phyloP scores from a whole-genome alignment of 2,888 invertebrate genomes.

The Torymus tubicola region DNA sequence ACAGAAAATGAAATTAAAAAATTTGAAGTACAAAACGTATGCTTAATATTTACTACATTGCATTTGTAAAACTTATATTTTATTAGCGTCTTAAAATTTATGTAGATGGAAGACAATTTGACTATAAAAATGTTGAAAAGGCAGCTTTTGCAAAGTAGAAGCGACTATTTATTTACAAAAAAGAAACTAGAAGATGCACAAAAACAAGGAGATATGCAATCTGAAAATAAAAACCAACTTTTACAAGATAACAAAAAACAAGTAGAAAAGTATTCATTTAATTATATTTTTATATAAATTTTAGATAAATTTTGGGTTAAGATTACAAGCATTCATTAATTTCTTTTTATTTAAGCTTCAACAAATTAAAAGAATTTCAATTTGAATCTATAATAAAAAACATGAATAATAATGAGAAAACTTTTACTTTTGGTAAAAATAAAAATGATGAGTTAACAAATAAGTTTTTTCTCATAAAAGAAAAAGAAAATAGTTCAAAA shows the following conservation, averaged over 20 bases:
- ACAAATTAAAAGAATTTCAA: conserved; percentile 50
- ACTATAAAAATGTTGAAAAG: conserved; percentile 46
- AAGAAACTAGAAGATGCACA: conserved; percentile 33
- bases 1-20: conserved; percentile 49
- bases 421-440: conserved; percentile 14
- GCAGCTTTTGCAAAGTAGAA: conserved; percentile 27
- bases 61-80: too few relatives aligned
- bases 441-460: conserved; percentile 30
- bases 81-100: not conserved
- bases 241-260: conserved; percentile 31
- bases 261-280: conserved; percentile 40
- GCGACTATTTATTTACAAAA: conserved; percentile 26
- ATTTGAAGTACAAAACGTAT: conserved; percentile 50
- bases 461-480: conserved; percentile 1
- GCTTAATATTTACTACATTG: not conserved
- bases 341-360: conserved; percentile 30
- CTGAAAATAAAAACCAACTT: conserved; percentile 40
- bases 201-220: conserved; percentile 23
- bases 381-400: conserved; percentile 24
- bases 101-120: conserved; percentile 44
- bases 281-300: not conserved
- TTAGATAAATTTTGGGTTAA: not conserved
- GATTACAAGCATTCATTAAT: not conserved
- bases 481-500: conserved; percentile 13
- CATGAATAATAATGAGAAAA: conserved; percentile 39